phyloP scores from a whole-genome alignment of 1,140 invertebrate species.

The Penaeus vannamei region DNA sequence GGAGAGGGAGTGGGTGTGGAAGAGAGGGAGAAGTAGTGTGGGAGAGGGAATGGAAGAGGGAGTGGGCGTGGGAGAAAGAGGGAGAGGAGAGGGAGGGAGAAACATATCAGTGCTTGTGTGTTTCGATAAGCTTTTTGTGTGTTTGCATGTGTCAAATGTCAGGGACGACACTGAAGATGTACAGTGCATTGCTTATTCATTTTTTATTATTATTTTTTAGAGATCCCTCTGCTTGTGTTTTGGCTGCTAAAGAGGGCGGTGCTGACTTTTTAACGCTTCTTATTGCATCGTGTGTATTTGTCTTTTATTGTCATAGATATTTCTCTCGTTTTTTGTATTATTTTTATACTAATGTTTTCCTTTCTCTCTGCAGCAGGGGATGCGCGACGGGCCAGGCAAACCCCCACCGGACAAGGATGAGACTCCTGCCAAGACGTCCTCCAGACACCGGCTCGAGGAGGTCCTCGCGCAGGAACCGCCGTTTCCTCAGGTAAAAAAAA shows the following conservation, averaged over 20 bases:
- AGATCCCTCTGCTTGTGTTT: too few species aligned
- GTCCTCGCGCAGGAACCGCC: constrained; percentile 21
- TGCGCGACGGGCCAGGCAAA: constrained; percentile 54
- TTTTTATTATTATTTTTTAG: too few species aligned
- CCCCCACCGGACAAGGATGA: constrained; percentile 57
- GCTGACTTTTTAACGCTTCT: too few species aligned
- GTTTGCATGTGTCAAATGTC: neutral
- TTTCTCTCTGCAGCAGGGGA: constrained; percentile 40
- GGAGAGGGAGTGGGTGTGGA: too few species aligned
- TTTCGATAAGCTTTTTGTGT: neutral
- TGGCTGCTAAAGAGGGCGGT: too few species aligned
- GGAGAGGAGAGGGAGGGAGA: too few species aligned
- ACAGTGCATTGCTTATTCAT: too few species aligned
- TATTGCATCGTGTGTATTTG: constrained; percentile 9
- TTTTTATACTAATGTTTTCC: neutral
- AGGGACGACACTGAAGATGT: too few species aligned
- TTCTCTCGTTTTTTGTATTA: constrained; percentile 4
- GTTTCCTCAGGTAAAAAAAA: constrained; percentile 31
- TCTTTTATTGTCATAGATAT: neutral
- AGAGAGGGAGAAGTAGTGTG: too few species aligned
- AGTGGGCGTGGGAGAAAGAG: too few species aligned
- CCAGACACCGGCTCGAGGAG: constrained; percentile 44
- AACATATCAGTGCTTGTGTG: neutral
- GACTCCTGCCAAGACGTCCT: constrained; percentile 19
- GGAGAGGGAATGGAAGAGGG: too few species aligned